These are phyloP conservation scores for Aphelocoma coerulescens DNA, from an alignment of 2,113 vertebrate species.

Conservation along the genomic window DNA sequence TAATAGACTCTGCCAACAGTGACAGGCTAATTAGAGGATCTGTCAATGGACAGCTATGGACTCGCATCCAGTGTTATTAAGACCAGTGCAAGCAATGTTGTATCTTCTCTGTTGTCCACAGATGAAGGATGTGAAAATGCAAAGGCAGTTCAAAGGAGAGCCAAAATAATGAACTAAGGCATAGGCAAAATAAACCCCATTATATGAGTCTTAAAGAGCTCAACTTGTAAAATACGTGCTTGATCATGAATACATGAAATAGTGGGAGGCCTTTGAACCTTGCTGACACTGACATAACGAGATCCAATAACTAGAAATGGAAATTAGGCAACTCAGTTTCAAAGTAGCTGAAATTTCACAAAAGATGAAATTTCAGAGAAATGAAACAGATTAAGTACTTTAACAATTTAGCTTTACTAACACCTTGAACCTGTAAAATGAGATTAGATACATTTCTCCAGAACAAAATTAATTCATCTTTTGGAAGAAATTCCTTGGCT, in stretches of 20 bases:
- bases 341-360: slow-evolving; percentile 8
- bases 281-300: slow-evolving; percentile 37
- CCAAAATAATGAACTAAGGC: neutral
- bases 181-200: neutral
- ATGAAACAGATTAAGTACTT: neutral
- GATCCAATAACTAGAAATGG: slow-evolving; percentile 16
- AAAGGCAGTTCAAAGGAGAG: neutral
- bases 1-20: neutral
- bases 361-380: neutral
- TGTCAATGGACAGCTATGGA: neutral
- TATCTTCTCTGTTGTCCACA: neutral
- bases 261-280: slow-evolving; percentile 43
- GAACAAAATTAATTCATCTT: neutral
- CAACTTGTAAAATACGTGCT: neutral
- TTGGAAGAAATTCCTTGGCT: neutral
- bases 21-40: neutral
- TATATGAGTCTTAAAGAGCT: neutral
- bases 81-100: neutral
- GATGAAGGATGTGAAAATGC: neutral
- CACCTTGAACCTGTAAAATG: neutral
- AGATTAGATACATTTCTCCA: neutral
- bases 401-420: neutral
- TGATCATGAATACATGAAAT: slow-evolving; percentile 34
- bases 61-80: neutral
- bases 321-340: slow-evolving; percentile 14